phyloP scores from a whole-genome alignment of 2,888 invertebrate genomes.

The Phortica magna region DNA sequence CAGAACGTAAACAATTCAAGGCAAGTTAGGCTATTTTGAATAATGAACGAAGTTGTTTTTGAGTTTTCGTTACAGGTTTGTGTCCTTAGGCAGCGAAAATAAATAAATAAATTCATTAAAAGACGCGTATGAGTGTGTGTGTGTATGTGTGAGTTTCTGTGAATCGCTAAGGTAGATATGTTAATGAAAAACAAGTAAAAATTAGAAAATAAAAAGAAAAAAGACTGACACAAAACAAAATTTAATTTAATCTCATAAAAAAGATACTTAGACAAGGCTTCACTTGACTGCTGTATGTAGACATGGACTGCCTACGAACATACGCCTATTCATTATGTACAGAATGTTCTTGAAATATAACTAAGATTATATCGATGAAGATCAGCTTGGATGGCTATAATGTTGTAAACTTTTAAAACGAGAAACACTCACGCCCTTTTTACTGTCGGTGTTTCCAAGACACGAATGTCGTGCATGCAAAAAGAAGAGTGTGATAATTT shows the following conservation, averaged over 20 bases:
- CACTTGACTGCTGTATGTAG: too few relatives aligned
- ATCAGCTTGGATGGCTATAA: too few relatives aligned
- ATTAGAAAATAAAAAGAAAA: neutral
- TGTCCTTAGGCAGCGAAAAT: conserved; percentile 13
- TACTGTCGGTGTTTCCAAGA: too few relatives aligned
- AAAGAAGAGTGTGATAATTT: neutral
- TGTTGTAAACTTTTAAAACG: too few relatives aligned
- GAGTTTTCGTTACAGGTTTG: neutral
- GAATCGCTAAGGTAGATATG: neutral
- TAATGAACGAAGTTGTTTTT: conserved; percentile 22
- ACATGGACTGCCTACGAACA: too few relatives aligned
- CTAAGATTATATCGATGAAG: too few relatives aligned
- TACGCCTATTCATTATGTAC: too few relatives aligned
- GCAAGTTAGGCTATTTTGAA: conserved; percentile 18
- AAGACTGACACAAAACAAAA: neutral
- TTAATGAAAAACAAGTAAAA: neutral
- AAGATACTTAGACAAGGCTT: too few relatives aligned
- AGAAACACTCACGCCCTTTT: too few relatives aligned
- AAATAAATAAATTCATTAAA: conserved; percentile 6
- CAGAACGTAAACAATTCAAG: conserved; percentile 6
- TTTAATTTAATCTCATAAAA: too few relatives aligned
- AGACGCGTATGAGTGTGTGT: neutral
- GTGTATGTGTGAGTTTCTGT: neutral
- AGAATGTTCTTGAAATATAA: too few relatives aligned
- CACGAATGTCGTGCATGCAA: neutral